A percentile compares a stretch with the other conserved stretches of the same genome.
Evolutionary conservation across 2,113 vertebrate species (phyloP).

Genomic region (Perognathus longimembris): DNA sequence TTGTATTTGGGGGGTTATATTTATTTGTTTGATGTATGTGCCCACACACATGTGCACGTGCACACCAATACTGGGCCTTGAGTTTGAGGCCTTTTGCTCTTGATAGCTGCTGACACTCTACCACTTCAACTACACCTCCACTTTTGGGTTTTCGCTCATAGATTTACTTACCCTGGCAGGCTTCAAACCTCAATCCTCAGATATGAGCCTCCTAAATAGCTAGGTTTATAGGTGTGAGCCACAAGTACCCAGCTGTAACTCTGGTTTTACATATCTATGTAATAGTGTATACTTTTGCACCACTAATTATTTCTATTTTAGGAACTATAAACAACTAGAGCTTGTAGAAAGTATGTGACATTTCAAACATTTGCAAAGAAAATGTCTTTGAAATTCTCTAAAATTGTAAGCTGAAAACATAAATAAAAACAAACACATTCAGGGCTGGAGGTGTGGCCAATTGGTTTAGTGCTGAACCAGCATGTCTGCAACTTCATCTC

Average conservation of each 20-base stretch:
- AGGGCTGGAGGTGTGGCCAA: not conserved
- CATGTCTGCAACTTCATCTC: not conserved
- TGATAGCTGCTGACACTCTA: too few relatives aligned
- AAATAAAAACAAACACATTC: constrained; percentile 12
- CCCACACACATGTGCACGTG: too few relatives aligned
- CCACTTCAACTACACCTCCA: too few relatives aligned
- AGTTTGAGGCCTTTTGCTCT: constrained; percentile 9
- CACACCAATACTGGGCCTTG: not conserved
- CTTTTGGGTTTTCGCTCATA: too few relatives aligned
- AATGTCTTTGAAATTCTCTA: constrained; percentile 8
- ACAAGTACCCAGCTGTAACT: too few relatives aligned
- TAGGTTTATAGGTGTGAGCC: too few relatives aligned
- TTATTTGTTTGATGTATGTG: too few relatives aligned
- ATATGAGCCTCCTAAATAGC: too few relatives aligned
- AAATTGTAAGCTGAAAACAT: constrained; percentile 12
- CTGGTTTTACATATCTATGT: too few relatives aligned
- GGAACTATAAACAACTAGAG: constrained; percentile 8
- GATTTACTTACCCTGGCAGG: too few relatives aligned
- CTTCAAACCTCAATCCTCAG: too few relatives aligned
- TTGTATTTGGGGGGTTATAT: too few relatives aligned
- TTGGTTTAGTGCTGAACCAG: not conserved
- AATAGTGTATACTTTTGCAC: not conserved
- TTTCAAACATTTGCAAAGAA: constrained; percentile 45
- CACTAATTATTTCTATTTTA: not conserved
- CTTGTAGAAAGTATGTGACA: not conserved